Percentiles rank a stretch among this genome's conserved stretches.
These are phyloP conservation scores for Pyrrhia umbra DNA, from an alignment of 2,888 invertebrate genomes.

Conservation along the genomic window DNA sequence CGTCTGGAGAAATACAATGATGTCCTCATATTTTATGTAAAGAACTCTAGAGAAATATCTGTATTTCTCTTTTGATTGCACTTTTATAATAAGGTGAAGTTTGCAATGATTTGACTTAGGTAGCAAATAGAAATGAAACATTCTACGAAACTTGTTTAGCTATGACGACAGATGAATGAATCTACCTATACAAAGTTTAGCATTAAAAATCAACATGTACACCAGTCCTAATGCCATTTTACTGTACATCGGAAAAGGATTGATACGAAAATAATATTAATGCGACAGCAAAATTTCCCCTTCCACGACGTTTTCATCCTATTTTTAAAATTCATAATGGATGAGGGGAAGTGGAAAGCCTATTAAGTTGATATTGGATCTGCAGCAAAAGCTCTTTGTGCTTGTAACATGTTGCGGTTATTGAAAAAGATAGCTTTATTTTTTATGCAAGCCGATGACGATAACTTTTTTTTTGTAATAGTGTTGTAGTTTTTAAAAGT, in stretches of 20 bases:
- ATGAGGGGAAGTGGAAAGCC: constrained; percentile 26
- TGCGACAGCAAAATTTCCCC: background rate
- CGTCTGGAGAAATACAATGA: background rate
- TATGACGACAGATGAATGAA: too few species aligned
- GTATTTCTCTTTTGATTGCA: too few species aligned
- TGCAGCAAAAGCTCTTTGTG: constrained; percentile 49
- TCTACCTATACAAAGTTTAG: too few species aligned
- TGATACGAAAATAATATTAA: background rate
- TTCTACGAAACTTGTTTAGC: too few species aligned
- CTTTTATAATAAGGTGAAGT: too few species aligned
- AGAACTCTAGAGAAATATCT: background rate
- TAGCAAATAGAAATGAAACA: too few species aligned
- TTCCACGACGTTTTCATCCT: background rate
- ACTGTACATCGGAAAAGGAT: background rate
- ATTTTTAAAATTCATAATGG: constrained; percentile 29
- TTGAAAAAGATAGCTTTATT: constrained; percentile 37
- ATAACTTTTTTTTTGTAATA: constrained; percentile 4
- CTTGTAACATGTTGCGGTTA: constrained; percentile 32
- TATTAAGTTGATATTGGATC: constrained; percentile 57
- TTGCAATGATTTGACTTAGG: too few species aligned
- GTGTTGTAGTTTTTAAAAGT: background rate
- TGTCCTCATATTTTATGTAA: background rate
- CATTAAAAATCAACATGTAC: too few species aligned
- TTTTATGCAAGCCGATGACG: constrained; percentile 10
- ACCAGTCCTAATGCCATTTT: too few species aligned